Evolutionary conservation across 2,113 vertebrate species (phyloP), one percentile per base, ranked within the genome.

Genomic region (Dicentrarchus labrax): DNA sequence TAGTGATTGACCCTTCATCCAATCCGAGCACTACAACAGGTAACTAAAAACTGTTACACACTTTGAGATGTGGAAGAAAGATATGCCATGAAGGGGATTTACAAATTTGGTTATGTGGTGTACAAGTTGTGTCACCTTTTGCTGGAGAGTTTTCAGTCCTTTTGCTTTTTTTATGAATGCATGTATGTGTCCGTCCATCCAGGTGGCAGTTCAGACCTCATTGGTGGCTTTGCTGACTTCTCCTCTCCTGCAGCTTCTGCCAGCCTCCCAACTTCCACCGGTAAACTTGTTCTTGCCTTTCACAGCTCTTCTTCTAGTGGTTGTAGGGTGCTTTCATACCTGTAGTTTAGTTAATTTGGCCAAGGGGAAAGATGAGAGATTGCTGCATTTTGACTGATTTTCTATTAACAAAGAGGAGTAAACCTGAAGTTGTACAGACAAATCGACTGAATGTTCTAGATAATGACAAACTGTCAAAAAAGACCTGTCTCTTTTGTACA

Each of bases 161-260:
- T 72, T 24, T 41, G 51, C 5, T 54, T 39, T 54, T 61, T 43
- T 9, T 72, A 50, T 38, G 24, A 78, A 4, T 19, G 8, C 12
- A 10, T 64, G 21, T 16, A 22, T 81, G 30, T 72, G 53, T 77
- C 30, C 1, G 5, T 83, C 39, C 85, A 86, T 93, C 50, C 92
- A 98, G 98, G 95, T 95, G 96, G 93, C 73, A 91, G 93, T 39
- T 78, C 95, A 86, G 97, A 99, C 93, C 97, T 96, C 2, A 98
- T 99, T 83, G 96, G 95, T 88, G 97, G 96, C 81, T 99, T 99
- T 95, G 98, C 98, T 87, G 97, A 99, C 91, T 99, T 99, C 84
- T 98, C 98, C 54, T 96, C 97, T 79, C 96, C 96, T 90, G 95
- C 95, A 50, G 96, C 97, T 72, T 97, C 97, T 78, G 96, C 97